Evolutionary conservation across 2,113 vertebrate species (phyloP), one percentile per base, ranked within the genome.

Genomic region (Orycteropus afer): DNA sequence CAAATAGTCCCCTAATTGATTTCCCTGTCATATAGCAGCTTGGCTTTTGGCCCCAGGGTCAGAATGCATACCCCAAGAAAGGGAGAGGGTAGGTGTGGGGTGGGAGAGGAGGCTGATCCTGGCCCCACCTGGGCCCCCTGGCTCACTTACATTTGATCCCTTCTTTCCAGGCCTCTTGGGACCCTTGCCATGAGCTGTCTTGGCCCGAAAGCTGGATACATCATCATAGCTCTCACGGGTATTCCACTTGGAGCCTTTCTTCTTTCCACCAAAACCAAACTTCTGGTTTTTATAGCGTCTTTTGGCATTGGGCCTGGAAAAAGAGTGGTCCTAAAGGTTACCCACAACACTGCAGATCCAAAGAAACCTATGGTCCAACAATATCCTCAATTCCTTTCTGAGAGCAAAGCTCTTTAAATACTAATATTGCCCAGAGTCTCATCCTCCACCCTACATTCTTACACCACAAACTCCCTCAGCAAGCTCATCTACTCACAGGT

Each of bases 251-350:
- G 98, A 99, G 13, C 99, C 99, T 45, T 99, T 99, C 97, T 99
- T 99, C 98, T 99, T 99, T 14, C 99, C 99, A 23, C 99, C 99
- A 95, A 99, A 99, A 85, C 99, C 99, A 97, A 99, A 99, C 97
- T 98, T 99, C 97, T 99, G 98, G 94, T 99, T 99, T 98, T 99
- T 99, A 97, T 98, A 99, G 67, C 99, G 99, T 91, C 99, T 99
- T 98, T 99, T 99, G 27, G 99, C 97, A 77, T 96, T 99, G 47
- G 99, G 98, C 51, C 99, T 99, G 97, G 81, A 94, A 90, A 97
- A 97, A 95, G n/a, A 42, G 93, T 4, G 1, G 27, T 20, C 89
- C 79, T 53, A 49, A 10, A 34, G 25, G 47, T 94, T 34, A 95
- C 23, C 13, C 7, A 11, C 17, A 51, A 85, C 84, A 63, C 27